phyloP scores from a whole-genome alignment of 2,113 vertebrate genomes.

The Rhombomys opimus region DNA sequence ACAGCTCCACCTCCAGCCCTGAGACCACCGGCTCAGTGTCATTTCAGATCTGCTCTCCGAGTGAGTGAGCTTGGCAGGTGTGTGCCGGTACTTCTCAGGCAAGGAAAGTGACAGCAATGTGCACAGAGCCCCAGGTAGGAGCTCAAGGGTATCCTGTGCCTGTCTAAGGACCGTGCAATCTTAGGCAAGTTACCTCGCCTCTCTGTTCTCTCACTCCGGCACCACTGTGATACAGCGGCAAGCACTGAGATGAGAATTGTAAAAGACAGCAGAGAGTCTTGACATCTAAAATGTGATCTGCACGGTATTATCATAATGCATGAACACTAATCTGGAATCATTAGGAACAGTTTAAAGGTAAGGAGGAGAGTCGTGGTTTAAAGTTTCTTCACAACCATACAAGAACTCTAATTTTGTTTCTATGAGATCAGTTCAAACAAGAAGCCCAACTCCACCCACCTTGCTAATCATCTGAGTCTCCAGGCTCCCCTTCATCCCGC shows the following conservation, averaged over 20 bases:
- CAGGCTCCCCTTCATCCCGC: fast-evolving
- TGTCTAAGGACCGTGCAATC: not conserved
- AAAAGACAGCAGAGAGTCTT: not conserved
- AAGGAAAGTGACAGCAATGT: not conserved
- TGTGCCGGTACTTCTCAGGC: too few relatives aligned
- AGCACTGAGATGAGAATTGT: not conserved
- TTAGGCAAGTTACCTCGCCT: not conserved
- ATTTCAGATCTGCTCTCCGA: not conserved
- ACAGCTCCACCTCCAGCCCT: not conserved
- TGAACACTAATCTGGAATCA: not conserved
- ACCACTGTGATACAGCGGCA: not conserved
- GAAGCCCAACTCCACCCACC: not conserved
- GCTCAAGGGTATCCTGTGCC: not conserved
- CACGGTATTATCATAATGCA: not conserved
- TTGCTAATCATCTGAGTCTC: not conserved
- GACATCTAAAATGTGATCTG: not conserved
- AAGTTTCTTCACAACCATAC: not conserved
- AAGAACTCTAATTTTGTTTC: not conserved
- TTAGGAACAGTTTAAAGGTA: not conserved
- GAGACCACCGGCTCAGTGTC: not conserved
- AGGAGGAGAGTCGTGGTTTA: not conserved
- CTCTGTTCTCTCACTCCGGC: not conserved
- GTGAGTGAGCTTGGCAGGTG: not conserved
- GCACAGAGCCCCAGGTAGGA: fast-evolving
- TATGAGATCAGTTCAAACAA: not conserved